Base-by-base conservation (phyloP, 2,797 vertebrate genomes). In the Poeciliopsis presidionis region DNA sequence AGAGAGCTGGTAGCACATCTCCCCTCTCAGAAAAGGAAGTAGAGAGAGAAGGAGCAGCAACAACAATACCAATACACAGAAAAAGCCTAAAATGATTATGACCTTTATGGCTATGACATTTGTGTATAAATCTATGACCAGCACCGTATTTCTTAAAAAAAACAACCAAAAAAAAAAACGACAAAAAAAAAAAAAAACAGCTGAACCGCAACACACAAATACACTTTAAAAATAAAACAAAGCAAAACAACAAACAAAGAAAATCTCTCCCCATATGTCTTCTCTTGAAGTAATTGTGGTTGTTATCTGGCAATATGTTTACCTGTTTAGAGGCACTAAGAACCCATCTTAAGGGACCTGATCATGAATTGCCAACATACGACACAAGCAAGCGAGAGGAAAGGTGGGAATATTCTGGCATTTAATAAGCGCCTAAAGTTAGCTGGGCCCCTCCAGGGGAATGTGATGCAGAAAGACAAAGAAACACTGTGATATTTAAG, bases 361-460 rank as follows among this genome's bases (percentile, higher is more conserved):
- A 86, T 91, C 87, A 86, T 75, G 75, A 84, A 90, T 81, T 84
- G 74, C 74, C 2, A 36, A 81, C 46, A 22, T 78, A 71, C 72
- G 71, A 22, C 67, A 77, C 36, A 8, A 78, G 84, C 55, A 69
- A 78, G 53, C 46, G 46, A 76, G 69, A 79, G 45, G 65, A 20
- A 74, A 71, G 78, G 75, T 80, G 88, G 88, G 82, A 87, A 84
- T 80, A 72, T 20, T 11, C 46, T 76, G 81, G 74, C 76, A 83
- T 72, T 80, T 86, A 89, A 91, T 84, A 80, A 86, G 82, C 80
- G 88, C 87, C 79, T 80, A 73, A 84, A 86, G 86, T 86, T 89
- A 87, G 84, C 79, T 79, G 82, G 41, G 79, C 6, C 33, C 47
- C 84, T 75, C 84, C 18, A 53, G 81, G 88, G 86, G 78, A 81